Evolutionary conservation across 2,113 vertebrate species (phyloP).

Genomic region (Lamprologus speciosus): DNA sequence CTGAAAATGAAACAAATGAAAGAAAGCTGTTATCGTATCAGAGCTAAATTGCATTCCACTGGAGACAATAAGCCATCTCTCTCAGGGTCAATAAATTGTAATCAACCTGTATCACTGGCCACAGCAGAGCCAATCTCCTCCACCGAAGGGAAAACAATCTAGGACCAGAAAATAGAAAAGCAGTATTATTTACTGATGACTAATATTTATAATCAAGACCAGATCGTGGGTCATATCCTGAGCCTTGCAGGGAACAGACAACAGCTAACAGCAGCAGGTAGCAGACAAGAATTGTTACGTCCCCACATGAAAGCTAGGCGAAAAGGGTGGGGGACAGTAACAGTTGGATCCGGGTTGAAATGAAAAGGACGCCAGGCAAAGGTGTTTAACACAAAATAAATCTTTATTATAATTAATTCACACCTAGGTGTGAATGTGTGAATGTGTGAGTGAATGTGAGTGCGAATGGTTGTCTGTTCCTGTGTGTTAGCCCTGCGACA

Average conservation of each 20-base stretch:
- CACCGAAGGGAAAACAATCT: conserved; percentile 45
- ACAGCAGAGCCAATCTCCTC: conserved; percentile 28
- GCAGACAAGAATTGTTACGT: neutral
- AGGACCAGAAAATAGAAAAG: neutral
- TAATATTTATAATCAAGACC: neutral
- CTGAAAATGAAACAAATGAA: conserved; percentile 6
- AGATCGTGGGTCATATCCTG: neutral
- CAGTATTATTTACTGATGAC: neutral
- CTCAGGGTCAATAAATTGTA: neutral
- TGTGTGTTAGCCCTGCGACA: no score
- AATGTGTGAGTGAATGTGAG: no score
- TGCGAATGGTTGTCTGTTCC: no score
- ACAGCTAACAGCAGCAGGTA: neutral
- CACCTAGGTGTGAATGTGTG: no score
- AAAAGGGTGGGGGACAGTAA: neutral
- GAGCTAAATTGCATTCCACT: neutral
- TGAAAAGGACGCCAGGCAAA: neutral
- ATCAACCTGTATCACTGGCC: conserved; percentile 24
- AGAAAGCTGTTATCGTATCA: neutral
- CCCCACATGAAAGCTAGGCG: neutral
- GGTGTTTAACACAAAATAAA: neutral
- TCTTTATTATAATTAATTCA: neutral
- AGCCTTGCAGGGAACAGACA: neutral
- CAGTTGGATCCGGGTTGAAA: neutral
- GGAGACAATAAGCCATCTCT: neutral